These are phyloP conservation scores for Drosophila robusta DNA, from an alignment of 2,888 invertebrate species.

Conservation along the genomic window DNA sequence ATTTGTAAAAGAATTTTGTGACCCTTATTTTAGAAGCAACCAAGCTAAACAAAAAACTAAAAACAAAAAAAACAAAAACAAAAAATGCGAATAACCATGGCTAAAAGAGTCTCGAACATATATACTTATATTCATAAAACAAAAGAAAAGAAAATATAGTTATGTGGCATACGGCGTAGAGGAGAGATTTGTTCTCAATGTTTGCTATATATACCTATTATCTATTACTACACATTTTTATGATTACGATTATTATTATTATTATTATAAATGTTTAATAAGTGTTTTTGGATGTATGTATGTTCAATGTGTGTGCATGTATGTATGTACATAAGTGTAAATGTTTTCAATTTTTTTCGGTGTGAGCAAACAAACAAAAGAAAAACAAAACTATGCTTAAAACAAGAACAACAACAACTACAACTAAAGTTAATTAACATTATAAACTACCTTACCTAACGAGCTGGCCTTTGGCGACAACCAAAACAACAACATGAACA, in stretches of 20 bases:
- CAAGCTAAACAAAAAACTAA: constrained; percentile 27
- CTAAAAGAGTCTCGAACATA: constrained; percentile 77
- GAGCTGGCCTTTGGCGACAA: constrained; percentile 34
- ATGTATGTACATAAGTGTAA: constrained; percentile 78
- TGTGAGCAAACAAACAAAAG: constrained; percentile 56
- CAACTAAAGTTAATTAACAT: constrained; percentile 74
- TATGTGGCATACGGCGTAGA: constrained; percentile 42
- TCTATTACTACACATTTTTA: constrained; percentile 72
- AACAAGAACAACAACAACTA: constrained; percentile 37
- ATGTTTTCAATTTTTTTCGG: constrained; percentile 67
- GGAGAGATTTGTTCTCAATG: constrained; percentile 54
- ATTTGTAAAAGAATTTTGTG: constrained; percentile 78
- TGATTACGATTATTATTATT: constrained; percentile 56
- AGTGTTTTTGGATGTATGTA: constrained; percentile 74
- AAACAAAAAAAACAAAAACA: constrained; percentile 23
- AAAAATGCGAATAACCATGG: constrained; percentile 66
- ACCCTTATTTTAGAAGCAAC: constrained; percentile 65
- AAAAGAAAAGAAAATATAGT: constrained; percentile 17
- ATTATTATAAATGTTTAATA: constrained; percentile 70
- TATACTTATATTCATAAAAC: constrained; percentile 44
- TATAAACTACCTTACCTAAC: constrained; percentile 61
- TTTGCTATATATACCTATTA: constrained; percentile 71
- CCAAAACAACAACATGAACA: constrained; percentile 10
- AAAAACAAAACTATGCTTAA: constrained; percentile 63
- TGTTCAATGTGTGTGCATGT: constrained; percentile 63